phyloP scores from a whole-genome alignment of 1,140 invertebrate genomes.

The Musca domestica region DNA sequence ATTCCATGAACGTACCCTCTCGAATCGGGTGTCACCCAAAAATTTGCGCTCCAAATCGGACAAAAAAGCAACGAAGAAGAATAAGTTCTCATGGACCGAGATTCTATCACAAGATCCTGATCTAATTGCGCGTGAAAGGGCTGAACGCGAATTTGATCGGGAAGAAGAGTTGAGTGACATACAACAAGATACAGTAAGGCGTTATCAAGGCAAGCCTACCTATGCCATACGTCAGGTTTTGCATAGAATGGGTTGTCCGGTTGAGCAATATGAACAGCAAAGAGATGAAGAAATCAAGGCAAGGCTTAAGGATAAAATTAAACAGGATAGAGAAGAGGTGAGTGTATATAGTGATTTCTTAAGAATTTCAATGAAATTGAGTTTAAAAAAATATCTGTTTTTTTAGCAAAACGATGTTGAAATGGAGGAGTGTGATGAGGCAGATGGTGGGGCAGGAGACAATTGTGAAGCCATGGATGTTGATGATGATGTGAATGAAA shows the following conservation, averaged over 20 bases:
- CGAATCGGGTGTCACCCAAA: conserved; percentile 52
- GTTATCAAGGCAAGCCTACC: conserved; percentile 48
- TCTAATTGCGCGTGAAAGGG: conserved; percentile 51
- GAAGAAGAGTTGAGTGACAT: conserved; percentile 44
- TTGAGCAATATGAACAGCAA: neutral
- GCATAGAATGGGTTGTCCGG: conserved; percentile 27
- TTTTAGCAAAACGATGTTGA: conserved; percentile 12
- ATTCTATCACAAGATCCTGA: conserved; percentile 51
- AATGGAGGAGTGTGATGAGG: conserved; percentile 13
- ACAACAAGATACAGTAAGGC: conserved; percentile 36
- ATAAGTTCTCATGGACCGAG: conserved; percentile 51
- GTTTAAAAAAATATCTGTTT: neutral
- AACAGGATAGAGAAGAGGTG: conserved; percentile 17
- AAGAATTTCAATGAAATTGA: neutral
- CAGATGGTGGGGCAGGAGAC: neutral
- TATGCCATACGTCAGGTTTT: conserved; percentile 50
- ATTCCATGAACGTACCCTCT: conserved; percentile 46
- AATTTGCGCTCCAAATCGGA: conserved; percentile 52
- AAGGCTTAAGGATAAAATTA: neutral
- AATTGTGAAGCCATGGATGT: neutral
- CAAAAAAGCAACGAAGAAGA: conserved; percentile 44
- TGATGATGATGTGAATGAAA: conserved; percentile 19
- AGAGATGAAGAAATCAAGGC: neutral
- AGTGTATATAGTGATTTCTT: neutral
- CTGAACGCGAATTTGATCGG: conserved; percentile 51